phyloP scores from a whole-genome alignment of 2,797 vertebrate genomes.

The Pseudocheirus occidentalis region DNA sequence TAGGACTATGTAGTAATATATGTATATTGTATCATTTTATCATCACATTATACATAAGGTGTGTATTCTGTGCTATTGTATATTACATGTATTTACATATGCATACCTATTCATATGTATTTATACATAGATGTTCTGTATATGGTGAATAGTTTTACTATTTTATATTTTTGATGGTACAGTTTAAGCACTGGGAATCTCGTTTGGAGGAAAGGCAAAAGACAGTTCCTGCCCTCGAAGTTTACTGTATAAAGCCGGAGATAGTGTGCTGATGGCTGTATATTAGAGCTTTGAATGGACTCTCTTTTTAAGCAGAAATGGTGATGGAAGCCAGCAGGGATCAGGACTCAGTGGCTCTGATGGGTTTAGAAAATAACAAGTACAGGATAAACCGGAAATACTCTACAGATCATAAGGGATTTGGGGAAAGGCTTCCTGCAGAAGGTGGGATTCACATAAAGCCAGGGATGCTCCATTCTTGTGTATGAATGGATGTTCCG shows the following conservation, averaged over 20 bases:
- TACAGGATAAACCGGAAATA: background rate
- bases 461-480: background rate
- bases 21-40: too few relatives aligned
- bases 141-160: too few relatives aligned
- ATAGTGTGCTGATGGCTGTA: background rate
- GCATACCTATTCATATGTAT: too few relatives aligned
- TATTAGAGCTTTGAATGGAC: too few relatives aligned
- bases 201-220: background rate
- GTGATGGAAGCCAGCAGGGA: too few relatives aligned
- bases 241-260: background rate
- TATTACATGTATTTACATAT: too few relatives aligned
- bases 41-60: background rate
- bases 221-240: background rate
- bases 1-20: background rate
- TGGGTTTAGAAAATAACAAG: too few relatives aligned
- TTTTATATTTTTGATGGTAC: too few relatives aligned
- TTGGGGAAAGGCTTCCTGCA: background rate
- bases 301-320: too few relatives aligned
- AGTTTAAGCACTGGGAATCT: too few relatives aligned
- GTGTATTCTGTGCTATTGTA: background rate
- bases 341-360: too few relatives aligned
- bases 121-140: too few relatives aligned
- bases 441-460: background rate
- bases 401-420: background rate
- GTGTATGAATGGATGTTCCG: background rate